Evolutionary conservation across 2,888 invertebrate genomes (phyloP).

Genomic region (Melinaea marsaeus): DNA sequence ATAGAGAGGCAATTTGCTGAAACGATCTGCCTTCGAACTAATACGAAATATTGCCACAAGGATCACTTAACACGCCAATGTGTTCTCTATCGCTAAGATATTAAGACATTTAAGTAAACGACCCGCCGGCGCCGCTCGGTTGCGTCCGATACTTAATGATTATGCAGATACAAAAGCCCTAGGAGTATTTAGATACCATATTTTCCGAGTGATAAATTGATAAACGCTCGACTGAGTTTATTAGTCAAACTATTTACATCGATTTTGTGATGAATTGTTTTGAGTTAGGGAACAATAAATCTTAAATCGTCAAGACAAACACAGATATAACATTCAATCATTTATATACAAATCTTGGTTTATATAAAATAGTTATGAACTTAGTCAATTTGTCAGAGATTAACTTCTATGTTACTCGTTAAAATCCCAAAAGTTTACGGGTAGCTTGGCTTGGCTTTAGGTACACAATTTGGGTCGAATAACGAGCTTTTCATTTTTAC

Average conservation of each 20-base stretch:
- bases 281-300: constrained; percentile 19
- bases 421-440: constrained; percentile 52
- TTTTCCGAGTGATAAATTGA: constrained; percentile 47
- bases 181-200: constrained; percentile 50
- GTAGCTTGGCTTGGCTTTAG: constrained; percentile 50
- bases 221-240: constrained; percentile 37
- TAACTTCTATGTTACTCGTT: constrained; percentile 45
- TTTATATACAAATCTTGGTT: constrained; percentile 1
- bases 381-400: constrained; percentile 40
- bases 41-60: constrained; percentile 55
- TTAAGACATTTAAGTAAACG: constrained; percentile 30
- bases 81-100: constrained; percentile 37
- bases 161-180: constrained; percentile 55
- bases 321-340: background rate
- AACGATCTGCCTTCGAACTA: constrained; percentile 60
- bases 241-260: constrained; percentile 33
- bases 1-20: constrained; percentile 68
- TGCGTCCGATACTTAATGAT: constrained; percentile 48
- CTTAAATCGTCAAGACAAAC: background rate
- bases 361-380: constrained; percentile 28
- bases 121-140: constrained; percentile 27
- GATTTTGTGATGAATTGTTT: constrained; percentile 28
- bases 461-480: constrained; percentile 51
- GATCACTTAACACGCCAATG: constrained; percentile 38
- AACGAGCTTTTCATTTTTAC: constrained; percentile 51